phyloP scores from a whole-genome alignment of 2,888 invertebrate genomes.

The Caenorhabditis sp. region DNA sequence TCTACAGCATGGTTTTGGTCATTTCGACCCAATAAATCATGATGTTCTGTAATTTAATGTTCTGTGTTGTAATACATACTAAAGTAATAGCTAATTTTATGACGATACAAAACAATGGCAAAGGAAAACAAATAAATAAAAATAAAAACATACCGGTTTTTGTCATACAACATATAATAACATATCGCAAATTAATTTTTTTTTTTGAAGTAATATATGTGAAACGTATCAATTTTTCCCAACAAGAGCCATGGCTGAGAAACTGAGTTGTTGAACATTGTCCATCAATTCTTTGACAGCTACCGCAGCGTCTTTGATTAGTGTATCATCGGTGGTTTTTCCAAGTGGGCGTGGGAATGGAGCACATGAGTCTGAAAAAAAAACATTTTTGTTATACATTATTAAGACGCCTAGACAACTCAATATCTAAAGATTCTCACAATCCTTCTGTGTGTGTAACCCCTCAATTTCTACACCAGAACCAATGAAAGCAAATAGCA shows the following conservation, averaged over 20 bases:
- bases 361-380: conserved; percentile 60
- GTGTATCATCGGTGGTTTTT: conserved; percentile 51
- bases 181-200: not conserved
- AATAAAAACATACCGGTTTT: not conserved
- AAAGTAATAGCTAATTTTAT: not conserved
- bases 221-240: conserved; percentile 23
- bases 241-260: conserved; percentile 66
- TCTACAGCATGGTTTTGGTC: no score
- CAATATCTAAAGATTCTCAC: no score
- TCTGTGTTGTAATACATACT: not conserved
- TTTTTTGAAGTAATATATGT: not conserved
- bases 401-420: no score
- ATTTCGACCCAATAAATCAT: no score
- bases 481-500: no score
- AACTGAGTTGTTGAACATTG: conserved; percentile 56
- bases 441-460: no score
- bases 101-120: not conserved
- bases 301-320: conserved; percentile 62
- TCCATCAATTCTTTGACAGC: conserved; percentile 59
- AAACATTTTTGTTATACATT: not conserved
- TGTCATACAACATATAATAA: not conserved
- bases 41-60: not conserved
- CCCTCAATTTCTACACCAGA: no score
- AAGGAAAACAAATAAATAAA: not conserved
- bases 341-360: conserved; percentile 62